Evolutionary conservation across 1,140 invertebrate species (phyloP).

Genomic region (Brachionus plicatilis): DNA sequence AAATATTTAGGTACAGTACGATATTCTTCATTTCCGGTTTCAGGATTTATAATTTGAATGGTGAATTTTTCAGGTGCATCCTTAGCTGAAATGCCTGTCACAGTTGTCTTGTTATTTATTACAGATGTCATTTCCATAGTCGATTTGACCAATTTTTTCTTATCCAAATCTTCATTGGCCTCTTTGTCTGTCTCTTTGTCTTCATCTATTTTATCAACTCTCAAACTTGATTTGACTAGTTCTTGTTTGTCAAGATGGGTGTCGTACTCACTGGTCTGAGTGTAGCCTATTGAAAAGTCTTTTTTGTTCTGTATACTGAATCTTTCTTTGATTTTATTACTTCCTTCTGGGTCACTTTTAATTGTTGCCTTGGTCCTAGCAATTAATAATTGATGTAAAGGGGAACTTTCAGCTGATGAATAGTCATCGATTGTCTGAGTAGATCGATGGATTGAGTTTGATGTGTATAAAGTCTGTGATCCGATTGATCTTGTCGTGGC

Average conservation of each 20-base stretch:
- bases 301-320: neutral
- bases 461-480: slow-evolving; percentile 4
- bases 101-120: slow-evolving; percentile 20
- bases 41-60: slow-evolving; percentile 16
- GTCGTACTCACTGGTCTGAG: slow-evolving; percentile 13
- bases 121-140: slow-evolving; percentile 36
- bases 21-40: neutral
- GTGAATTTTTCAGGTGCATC: slow-evolving; percentile 9
- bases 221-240: neutral
- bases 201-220: neutral
- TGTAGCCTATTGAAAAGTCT: neutral
- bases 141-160: slow-evolving; percentile 10
- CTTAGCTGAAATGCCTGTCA: slow-evolving; percentile 11
- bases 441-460: neutral
- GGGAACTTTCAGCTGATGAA: neutral
- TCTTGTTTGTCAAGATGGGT: neutral
- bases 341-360: neutral
- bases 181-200: neutral
- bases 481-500: neutral
- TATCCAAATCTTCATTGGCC: neutral
- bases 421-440: neutral
- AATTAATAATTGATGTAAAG: neutral
- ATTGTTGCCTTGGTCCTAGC: neutral
- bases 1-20: neutral
- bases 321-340: slow-evolving; percentile 10